phyloP scores from a whole-genome alignment of 92 coral and sea anemone species.

The Parazoanthus atlanticus region DNA sequence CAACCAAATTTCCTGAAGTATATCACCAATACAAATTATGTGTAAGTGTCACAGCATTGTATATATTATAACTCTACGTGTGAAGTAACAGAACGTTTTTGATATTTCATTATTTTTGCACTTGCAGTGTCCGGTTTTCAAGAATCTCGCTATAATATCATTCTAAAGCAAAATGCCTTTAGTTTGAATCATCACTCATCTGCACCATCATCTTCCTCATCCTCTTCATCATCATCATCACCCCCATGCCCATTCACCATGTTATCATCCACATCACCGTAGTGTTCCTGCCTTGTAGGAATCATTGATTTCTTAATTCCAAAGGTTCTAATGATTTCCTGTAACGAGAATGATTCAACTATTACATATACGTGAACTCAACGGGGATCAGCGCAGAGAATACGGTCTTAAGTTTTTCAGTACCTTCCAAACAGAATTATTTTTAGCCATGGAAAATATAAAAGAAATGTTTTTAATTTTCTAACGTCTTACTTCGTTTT shows the following conservation, averaged over 20 bases:
- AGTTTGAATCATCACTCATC: background rate
- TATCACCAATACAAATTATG: background rate
- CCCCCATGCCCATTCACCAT: slow-evolving; percentile 2
- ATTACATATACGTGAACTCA: background rate
- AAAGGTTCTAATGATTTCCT: slow-evolving; percentile 35
- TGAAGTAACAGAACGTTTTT: background rate
- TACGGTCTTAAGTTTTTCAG: too few species aligned
- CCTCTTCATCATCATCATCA: slow-evolving; percentile 17
- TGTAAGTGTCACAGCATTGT: background rate
- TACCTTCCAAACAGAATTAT: too few species aligned
- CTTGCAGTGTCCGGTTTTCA: background rate
- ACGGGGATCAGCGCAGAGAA: too few species aligned
- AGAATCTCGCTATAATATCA: background rate
- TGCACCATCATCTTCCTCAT: slow-evolving; percentile 6
- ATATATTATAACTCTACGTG: too few species aligned
- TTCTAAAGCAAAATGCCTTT: background rate
- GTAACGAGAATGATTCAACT: background rate
- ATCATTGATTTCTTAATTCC: slow-evolving; percentile 28
- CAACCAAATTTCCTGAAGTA: too few species aligned
- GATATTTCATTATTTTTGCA: background rate
- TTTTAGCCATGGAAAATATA: too few species aligned
- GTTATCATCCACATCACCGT: background rate
- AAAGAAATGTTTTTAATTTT: too few species aligned
- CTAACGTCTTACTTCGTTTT: too few species aligned
- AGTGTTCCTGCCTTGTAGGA: slow-evolving; percentile 34